phyloP scores from a whole-genome alignment of 2,888 invertebrate genomes.

The Dyspetes luteomarginatus region DNA sequence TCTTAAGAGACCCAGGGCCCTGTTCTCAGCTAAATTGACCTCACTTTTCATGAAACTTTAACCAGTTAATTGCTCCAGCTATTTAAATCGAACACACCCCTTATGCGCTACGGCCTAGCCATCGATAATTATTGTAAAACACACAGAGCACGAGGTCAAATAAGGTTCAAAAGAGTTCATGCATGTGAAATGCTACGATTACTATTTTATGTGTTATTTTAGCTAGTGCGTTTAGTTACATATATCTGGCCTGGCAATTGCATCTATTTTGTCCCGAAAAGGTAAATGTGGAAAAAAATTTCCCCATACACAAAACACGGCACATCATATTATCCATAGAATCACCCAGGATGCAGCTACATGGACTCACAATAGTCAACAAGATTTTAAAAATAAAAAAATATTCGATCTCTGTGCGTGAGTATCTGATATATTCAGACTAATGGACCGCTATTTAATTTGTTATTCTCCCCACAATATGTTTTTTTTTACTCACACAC shows the following conservation, averaged over 20 bases:
- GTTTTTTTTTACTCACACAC: conserved; percentile 39
- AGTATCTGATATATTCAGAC: neutral
- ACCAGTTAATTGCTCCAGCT: conserved; percentile 26
- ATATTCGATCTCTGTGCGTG: neutral
- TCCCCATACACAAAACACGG: neutral
- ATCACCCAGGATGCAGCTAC: too few relatives aligned
- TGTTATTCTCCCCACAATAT: conserved; percentile 18
- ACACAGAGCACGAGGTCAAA: conserved; percentile 12
- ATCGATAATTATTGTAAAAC: conserved; percentile 5
- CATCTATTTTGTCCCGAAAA: conserved; percentile 12
- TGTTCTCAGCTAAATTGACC: conserved; percentile 8
- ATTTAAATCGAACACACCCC: conserved; percentile 30
- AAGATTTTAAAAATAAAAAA: too few relatives aligned
- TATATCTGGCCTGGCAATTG: neutral
- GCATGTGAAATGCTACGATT: conserved; percentile 10
- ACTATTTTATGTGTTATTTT: conserved; percentile 35
- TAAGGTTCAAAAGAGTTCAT: conserved; percentile 20
- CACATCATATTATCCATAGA: neutral
- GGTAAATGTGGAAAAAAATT: neutral
- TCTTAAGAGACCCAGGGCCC: too few relatives aligned
- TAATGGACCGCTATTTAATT: conserved; percentile 52
- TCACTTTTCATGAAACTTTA: neutral
- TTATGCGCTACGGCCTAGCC: neutral
- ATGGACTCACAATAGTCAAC: too few relatives aligned
- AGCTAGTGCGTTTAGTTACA: conserved; percentile 13